phyloP scores from a whole-genome alignment of 2,797 vertebrate genomes.

The Nasua narica region DNA sequence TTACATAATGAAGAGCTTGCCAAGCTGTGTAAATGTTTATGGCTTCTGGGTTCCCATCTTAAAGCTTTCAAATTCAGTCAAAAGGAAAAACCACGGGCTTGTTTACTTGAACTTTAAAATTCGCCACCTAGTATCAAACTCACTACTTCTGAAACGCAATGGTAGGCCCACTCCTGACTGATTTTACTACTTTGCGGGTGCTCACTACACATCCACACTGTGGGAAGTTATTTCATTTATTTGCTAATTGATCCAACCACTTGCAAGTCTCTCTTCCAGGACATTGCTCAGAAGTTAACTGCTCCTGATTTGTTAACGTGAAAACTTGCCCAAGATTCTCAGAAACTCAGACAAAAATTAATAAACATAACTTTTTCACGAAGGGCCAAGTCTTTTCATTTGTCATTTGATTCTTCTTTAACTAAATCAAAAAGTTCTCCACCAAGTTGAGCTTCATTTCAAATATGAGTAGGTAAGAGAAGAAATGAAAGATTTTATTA shows the following conservation, averaged over 20 bases:
- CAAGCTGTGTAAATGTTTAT: constrained; percentile 71
- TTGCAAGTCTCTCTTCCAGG: background rate
- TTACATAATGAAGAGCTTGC: constrained; percentile 75
- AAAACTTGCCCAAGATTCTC: background rate
- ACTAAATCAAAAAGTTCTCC: background rate
- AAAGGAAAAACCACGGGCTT: constrained; percentile 59
- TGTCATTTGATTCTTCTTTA: background rate
- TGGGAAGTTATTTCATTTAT: background rate
- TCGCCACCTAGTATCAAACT: constrained; percentile 47
- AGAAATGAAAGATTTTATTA: background rate
- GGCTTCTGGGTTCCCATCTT: constrained; percentile 57
- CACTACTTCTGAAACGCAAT: constrained; percentile 37
- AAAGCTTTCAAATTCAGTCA: constrained; percentile 66
- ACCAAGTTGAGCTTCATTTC: background rate
- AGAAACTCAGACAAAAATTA: background rate
- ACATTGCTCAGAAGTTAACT: background rate
- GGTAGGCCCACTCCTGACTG: background rate
- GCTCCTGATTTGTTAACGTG: background rate
- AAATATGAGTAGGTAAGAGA: background rate
- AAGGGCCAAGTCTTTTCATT: background rate
- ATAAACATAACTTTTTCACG: background rate
- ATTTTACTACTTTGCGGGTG: background rate
- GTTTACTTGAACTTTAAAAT: constrained; percentile 62
- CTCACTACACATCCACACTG: constrained; percentile 13
- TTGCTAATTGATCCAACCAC: background rate